Evolutionary conservation across 2,888 invertebrate species (phyloP).

Genomic region (Prosopocoilus inquinatus): DNA sequence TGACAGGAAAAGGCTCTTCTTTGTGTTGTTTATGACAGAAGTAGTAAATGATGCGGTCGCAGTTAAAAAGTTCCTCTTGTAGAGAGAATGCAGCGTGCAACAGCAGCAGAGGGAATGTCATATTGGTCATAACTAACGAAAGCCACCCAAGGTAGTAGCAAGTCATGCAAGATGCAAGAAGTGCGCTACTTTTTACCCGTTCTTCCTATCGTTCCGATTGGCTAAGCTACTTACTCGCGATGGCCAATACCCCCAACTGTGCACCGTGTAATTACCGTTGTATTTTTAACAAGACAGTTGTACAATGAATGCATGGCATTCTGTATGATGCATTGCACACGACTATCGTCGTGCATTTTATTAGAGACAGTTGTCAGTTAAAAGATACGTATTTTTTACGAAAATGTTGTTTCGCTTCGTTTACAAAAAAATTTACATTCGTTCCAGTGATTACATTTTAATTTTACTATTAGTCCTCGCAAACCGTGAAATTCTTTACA

Average conservation of each 20-base stretch:
- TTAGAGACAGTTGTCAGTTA: conserved; percentile 31
- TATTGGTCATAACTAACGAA: conserved; percentile 37
- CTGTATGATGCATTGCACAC: conserved; percentile 33
- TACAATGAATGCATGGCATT: conserved; percentile 31
- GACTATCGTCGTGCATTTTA: conserved; percentile 30
- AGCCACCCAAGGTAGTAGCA: conserved; percentile 36
- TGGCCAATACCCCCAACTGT: conserved; percentile 32
- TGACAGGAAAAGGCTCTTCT: not conserved
- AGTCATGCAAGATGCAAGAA: conserved; percentile 43
- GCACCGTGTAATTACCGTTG: conserved; percentile 37
- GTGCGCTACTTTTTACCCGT: conserved; percentile 32
- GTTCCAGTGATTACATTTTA: no score
- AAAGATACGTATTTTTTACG: conserved; percentile 30
- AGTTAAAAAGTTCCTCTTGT: conserved; percentile 1
- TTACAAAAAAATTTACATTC: conserved; percentile 9
- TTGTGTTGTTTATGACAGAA: not conserved
- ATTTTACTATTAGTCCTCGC: no score
- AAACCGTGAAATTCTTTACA: no score
- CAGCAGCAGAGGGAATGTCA: conserved; percentile 25
- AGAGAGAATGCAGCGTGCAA: conserved; percentile 13
- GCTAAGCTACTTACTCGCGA: conserved; percentile 18
- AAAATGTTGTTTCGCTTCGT: conserved; percentile 27
- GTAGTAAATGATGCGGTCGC: not conserved
- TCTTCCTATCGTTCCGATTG: conserved; percentile 23
- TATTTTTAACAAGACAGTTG: conserved; percentile 38